Evolutionary conservation across 1,140 invertebrate genomes (phyloP), one percentile per base, ranked within the genome.

Genomic region (Leptopilina clavipes): DNA sequence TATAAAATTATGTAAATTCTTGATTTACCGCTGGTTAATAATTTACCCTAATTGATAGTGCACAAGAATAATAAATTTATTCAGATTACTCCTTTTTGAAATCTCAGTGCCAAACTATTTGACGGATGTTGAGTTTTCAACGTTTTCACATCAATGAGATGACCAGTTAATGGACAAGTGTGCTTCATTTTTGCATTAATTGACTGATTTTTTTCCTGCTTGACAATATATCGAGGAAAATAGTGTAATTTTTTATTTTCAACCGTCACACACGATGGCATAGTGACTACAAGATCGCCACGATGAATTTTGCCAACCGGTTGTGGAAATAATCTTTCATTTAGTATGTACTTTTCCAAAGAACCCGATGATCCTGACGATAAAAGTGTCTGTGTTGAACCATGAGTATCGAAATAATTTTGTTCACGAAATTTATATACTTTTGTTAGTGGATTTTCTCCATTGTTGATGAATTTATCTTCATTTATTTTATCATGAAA

Each of bases 351-450:
- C 0, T 87, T 84, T n/a, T 87, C 74, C 18, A 89, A 74, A 3
- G 82, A 88, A 9, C 75, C 82, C 1, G 82, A 82, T 3, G 82
- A 87, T 31, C 74, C 76, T 2, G 81, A 84, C 0, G 82, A 85
- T 6, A 18, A 44, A 3, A 86, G 74, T 7, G 85, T 85, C 0
- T 77, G 70, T 14, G 44, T 77, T 0, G 86, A 88, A 31, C 87
- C 88, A 70, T 90, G 89, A 0, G 89, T 90, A 6, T 90, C 87
- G 22, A 87, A 89, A 22, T 88, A 90, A 77, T 90, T 88, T 43
- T 87, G 78, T 9, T 87, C 81, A 1, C 89, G 86, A 75, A 87
- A 90, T 76, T 82, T 84, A 6, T 71, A 80, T 14, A 89, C 14
- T 7, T 85, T 77, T 10, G 70, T 65, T 0, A 86, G 37, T 56